Evolutionary conservation across 2,797 vertebrate genomes (phyloP).

Genomic region (Pempheris klunzingeri): DNA sequence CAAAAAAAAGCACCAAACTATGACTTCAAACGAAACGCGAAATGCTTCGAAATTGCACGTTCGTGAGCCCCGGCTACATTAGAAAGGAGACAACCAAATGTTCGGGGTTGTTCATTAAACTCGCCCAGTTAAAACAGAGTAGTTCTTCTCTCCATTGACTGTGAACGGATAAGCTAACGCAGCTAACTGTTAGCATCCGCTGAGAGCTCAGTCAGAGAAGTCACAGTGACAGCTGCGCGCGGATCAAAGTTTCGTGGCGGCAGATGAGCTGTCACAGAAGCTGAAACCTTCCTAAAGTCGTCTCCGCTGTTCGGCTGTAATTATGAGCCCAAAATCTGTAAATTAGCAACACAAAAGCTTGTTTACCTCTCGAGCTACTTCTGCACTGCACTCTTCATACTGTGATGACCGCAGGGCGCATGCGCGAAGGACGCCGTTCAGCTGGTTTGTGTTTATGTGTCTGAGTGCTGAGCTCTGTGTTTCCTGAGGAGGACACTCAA

Average conservation of each 20-base stretch:
- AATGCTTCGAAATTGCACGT: not conserved
- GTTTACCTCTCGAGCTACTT: slow-evolving; percentile 70
- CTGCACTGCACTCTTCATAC: slow-evolving; percentile 44
- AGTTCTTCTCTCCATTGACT: slow-evolving; percentile 49
- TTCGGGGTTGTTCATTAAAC: not conserved
- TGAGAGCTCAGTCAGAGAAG: slow-evolving; percentile 39
- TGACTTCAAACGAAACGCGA: not conserved
- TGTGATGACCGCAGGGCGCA: slow-evolving; percentile 55
- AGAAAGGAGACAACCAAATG: not conserved
- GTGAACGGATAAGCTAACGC: slow-evolving; percentile 57
- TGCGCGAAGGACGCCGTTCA: slow-evolving; percentile 42
- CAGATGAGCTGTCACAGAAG: not conserved
- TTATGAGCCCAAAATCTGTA: not conserved
- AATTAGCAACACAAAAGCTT: slow-evolving; percentile 24
- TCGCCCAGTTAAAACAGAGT: slow-evolving; percentile 21
- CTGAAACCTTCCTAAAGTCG: not conserved
- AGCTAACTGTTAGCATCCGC: slow-evolving; percentile 59
- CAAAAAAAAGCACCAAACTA: slow-evolving; percentile 9
- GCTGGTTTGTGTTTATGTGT: slow-evolving; percentile 15
- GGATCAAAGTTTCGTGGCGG: not conserved
- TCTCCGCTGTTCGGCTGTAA: not conserved
- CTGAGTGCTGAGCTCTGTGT: too few species aligned
- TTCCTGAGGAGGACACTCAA: too few species aligned
- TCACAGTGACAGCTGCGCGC: slow-evolving; percentile 37
- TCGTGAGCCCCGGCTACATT: rapidly evolving